Conservation (phyloP, 2,113 vertebrate species). For the Solea solea region DNA sequence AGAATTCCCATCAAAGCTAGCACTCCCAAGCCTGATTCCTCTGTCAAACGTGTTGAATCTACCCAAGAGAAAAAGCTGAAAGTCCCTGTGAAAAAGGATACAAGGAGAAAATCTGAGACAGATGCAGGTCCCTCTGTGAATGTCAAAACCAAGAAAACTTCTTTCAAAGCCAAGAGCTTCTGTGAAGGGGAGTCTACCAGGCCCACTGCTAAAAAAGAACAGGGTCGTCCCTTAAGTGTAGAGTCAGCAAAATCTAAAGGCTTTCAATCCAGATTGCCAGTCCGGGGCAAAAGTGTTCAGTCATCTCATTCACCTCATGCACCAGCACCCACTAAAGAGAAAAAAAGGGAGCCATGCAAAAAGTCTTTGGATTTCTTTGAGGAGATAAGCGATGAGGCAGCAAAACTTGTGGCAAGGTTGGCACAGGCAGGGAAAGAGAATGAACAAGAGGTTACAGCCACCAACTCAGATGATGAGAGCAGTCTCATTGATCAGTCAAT, state of each 20-base stretch:
- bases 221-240: conserved; percentile 82
- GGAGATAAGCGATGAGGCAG: conserved; percentile 95
- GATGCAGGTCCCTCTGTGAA: conserved; percentile 83
- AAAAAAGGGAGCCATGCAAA: conserved; percentile 87
- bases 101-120: conserved; percentile 91
- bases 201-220: conserved; percentile 81
- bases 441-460: conserved; percentile 74
- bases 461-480: conserved; percentile 92
- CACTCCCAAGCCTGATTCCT: conserved; percentile 76
- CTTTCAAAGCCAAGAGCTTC: conserved; percentile 87
- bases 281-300: conserved; percentile 85
- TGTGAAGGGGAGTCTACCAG: conserved; percentile 84
- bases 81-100: conserved; percentile 79
- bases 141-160: conserved; percentile 78
- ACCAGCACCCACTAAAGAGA: conserved; percentile 84
- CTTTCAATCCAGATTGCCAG: conserved; percentile 89
- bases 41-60: conserved; percentile 67
- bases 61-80: conserved; percentile 76
- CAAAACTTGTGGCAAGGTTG: conserved; percentile 93
- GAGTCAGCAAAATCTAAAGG: conserved; percentile 86
- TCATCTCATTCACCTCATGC: conserved; percentile 60
- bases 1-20: conserved; percentile 90
- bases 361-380: conserved; percentile 93
- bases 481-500: conserved; percentile 93
- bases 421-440: conserved; percentile 90